These are phyloP conservation scores for Micropoecilia bifurca DNA, from an alignment of 2,797 vertebrate genomes.

Conservation along the genomic window DNA sequence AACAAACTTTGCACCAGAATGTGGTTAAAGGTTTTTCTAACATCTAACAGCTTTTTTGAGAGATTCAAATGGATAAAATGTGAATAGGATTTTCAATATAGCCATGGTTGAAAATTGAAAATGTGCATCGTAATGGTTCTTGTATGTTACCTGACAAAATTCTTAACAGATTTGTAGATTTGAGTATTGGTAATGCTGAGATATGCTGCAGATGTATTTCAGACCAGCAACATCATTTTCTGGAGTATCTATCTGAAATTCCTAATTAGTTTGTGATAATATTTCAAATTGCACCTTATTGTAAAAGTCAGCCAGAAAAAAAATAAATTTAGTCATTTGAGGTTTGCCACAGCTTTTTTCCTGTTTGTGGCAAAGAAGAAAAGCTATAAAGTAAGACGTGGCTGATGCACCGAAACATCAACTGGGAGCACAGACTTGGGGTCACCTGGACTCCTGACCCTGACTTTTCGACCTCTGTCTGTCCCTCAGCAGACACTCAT, in stretches of 20 bases:
- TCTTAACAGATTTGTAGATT: not conserved
- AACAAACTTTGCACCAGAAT: not conserved
- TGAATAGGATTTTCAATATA: not conserved
- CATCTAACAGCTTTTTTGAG: not conserved
- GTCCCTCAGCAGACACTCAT: slow-evolving; percentile 73
- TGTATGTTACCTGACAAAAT: not conserved
- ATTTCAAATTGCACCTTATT: not conserved
- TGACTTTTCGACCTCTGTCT: slow-evolving; percentile 77
- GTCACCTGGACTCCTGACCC: slow-evolving; percentile 78
- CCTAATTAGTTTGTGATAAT: not conserved
- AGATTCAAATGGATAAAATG: not conserved
- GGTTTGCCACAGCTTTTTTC: not conserved
- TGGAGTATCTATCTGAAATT: not conserved
- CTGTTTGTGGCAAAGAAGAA: slow-evolving; percentile 6
- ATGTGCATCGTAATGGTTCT: not conserved
- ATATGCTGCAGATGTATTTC: not conserved
- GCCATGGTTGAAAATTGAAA: not conserved
- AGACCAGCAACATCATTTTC: not conserved
- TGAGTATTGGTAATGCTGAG: not conserved
- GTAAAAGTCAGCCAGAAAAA: not conserved
- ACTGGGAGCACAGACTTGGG: slow-evolving; percentile 64
- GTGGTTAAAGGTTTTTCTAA: not conserved
- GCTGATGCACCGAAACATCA: slow-evolving; percentile 20
- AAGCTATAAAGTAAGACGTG: slow-evolving; percentile 16
- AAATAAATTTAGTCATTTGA: not conserved